Base-by-base conservation (phyloP, 35 echinoderm and acorn worm species). In the Lytechinus pictus region DNA sequence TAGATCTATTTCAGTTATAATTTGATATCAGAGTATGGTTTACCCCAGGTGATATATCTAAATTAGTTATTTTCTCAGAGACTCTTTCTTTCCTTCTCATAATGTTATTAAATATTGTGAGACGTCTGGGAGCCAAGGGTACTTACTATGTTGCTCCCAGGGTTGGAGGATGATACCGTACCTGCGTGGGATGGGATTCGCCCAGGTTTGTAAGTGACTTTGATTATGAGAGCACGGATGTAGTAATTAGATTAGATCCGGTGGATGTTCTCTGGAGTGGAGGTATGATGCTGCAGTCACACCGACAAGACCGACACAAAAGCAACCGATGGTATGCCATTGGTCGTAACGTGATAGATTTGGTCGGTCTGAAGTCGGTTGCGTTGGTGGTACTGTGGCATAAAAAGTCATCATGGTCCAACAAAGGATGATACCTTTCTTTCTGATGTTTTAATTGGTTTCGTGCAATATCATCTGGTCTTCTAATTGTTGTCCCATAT, bases 31-130 rank as follows among this genome's bases (percentile, higher is more conserved):
- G 14, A 79, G 12, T 79, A 19, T 79, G 66, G 19, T 79, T 79
- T 79, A n/a, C 66, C 66, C n/a, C 66, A n/a, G 66, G 66, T 79
- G 66, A 0, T 8, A 19, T 79, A 24, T 79, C 66, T 79, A 79
- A 79, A 79, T 79, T 79, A 79, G 66, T 79, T 58, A 79, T 79
- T 79, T n/a, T 27, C 66, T 79, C 21, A 24, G 19, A 24, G 19
- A 24, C 21, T 79, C 56, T 58, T 13, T 58, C 6, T 58, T 13
- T 58, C 56, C 13, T 2, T 58, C 56, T 58, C 56, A 24, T 79
- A 79, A 79, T 79, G 66, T 79, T 79, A 79, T 79, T 79, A 24
- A 79, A 79, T n/a, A 79, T n/a, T 79, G 14, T 79, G 66, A 79
- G 14, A 79, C 8, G 8, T 79, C n/a, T 4, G 19, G 4, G 19